Evolutionary conservation across 2,797 vertebrate genomes (phyloP), one percentile per base, ranked within the genome.

Genomic region (Perodicticus potto): DNA sequence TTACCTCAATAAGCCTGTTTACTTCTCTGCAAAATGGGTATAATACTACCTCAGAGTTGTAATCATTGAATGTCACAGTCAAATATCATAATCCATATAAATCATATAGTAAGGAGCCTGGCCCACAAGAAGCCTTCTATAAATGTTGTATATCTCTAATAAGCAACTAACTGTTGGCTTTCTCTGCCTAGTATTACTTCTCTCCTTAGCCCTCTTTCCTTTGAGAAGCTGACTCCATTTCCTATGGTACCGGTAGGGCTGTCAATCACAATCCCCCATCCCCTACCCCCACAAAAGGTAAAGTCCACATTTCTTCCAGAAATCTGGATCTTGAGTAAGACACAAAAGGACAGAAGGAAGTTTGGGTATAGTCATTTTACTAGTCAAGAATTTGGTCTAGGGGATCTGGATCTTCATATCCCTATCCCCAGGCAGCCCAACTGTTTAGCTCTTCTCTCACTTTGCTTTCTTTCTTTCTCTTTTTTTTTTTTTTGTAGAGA

Each of bases 281-380:
- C 29, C 7, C 37, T 4, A 40, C 6, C 10, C 8, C 63, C 2
- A 91, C 6, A 78, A 5, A 69, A 85, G 11, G 55, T 40, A 72
- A 76, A 84, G 53, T 20, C 7, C 7, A 73, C 7, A 69, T 27
- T 63, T 78, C 81, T 70, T 92, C 77, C 2, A 81, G 77, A 94
- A 97, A 76, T 53, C 53, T 84, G 84, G 84, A 86, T 77, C n/a
- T 63, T 91, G 25, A 90, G 34, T 37, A 93, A 96, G 59, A 81
- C 11, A 78, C 23, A 23, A 12, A 90, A 95, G 32, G 49, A 57
- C 25, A 93, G 32, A 93, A 67, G 57, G 76, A n/a, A 94, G 20
- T 0, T 89, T 17, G 37, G 91, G 14, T 14, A 74, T n/a, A 70
- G 55, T 93, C 63, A 94, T 70, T 93, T 93, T 43, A 40, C 55